phyloP scores from a whole-genome alignment of 2,888 invertebrate genomes.

The Lasius fuliginosus region DNA sequence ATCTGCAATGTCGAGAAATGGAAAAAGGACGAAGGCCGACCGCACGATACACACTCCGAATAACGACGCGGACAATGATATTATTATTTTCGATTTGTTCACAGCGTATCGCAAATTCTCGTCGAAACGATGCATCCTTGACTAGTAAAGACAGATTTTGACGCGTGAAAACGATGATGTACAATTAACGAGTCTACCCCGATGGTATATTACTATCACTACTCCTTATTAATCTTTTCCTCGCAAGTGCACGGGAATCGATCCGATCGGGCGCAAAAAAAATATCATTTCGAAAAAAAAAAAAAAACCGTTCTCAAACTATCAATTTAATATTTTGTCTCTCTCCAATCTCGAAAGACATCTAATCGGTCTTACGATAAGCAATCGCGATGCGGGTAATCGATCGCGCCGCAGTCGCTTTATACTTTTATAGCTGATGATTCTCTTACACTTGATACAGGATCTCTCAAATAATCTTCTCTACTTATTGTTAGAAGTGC shows the following conservation, averaged over 20 bases:
- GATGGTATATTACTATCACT: not conserved
- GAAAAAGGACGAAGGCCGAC: not conserved
- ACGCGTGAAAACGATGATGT: not conserved
- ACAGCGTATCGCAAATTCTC: not conserved
- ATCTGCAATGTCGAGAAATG: not conserved
- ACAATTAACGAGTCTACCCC: not conserved
- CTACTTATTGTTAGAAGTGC: not conserved
- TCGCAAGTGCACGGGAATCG: not conserved
- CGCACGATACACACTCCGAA: not conserved
- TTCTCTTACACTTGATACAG: conserved; percentile 25
- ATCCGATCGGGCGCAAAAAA: not conserved
- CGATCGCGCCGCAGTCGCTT: conserved; percentile 8
- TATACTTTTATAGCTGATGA: conserved; percentile 9
- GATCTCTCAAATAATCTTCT: conserved; percentile 8
- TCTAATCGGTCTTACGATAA: conserved; percentile 26
- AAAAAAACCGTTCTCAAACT: not conserved
- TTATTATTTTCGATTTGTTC: conserved; percentile 16
- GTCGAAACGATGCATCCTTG: not conserved
- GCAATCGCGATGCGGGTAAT: conserved; percentile 38
- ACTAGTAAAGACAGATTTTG: conserved; percentile 1
- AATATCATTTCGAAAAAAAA: not conserved
- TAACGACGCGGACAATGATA: conserved; percentile 44
- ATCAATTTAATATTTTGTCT: conserved; percentile 48
- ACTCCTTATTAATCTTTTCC: not conserved
- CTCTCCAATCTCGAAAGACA: conserved; percentile 29